Evolutionary conservation across 2,797 vertebrate species (phyloP), one percentile per base, ranked within the genome.

Genomic region (Gadopsis marmoratus): DNA sequence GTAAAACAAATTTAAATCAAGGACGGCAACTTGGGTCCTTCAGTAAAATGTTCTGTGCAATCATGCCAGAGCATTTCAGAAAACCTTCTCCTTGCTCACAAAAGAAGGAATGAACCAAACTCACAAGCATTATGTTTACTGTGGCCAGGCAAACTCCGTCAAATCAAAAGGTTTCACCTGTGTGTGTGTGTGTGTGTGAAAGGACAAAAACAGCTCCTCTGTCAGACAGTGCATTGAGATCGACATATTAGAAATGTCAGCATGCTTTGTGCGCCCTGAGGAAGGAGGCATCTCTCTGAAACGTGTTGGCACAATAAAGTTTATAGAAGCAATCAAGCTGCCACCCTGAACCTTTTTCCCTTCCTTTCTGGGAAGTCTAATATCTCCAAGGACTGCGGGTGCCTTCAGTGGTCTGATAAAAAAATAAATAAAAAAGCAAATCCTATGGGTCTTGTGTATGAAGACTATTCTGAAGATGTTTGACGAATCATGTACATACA

Each of bases 321-420:
- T 76, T 63, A 73, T 48, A 37, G 69, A 75, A 6, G 51, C 62
- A 82, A 62, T 76, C 50, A 43, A 73, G 48, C 33, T 74, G 43
- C 62, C 3, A 26, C 19, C 31, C 8, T 67, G 33, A 48, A 33
- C 39, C 21, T 17, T 21, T 39, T 76, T 48, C 7, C 16, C 23
- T 11, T 33, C 7, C 51, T 72, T 66, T 53, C 61, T 26, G 10
- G 51, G 23, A 50, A 43, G 17, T 39, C 10, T 64, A 26, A 2
- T 50, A 31, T 76, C 78, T 62, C 45, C 31, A 55, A 51, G 26
- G 35, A 71, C 43, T 2, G 14, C 56, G 19, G 70, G 65, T 7
- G 60, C 26, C 10, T 37, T 53, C 29, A 47, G 39, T 4, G 17
- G 19, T 68, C 48, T n/a, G 56, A 65, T 53, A 35, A 60, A 33